Percentiles rank a stretch among this genome's conserved stretches.
phyloP scores from a whole-genome alignment of 92 coral and sea anemone species.

The Palythoa grandis region DNA sequence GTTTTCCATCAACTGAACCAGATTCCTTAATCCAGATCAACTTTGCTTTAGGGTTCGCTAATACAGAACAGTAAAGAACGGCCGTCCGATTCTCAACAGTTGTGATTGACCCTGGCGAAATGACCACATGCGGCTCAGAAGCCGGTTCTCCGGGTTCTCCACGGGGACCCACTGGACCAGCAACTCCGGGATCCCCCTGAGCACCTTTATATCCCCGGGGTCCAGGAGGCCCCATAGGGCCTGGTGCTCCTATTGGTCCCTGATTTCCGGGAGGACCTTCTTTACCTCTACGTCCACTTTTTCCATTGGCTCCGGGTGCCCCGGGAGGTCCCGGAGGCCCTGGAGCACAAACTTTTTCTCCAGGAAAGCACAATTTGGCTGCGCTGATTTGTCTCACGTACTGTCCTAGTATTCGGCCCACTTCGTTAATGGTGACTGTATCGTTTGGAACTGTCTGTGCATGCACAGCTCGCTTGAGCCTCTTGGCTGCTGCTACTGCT shows the following conservation, averaged over 20 bases:
- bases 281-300: neutral
- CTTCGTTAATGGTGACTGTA: neutral
- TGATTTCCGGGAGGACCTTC: neutral
- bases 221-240: neutral
- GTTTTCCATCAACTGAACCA: neutral
- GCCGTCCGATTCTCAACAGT: neutral
- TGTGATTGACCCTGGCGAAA: neutral
- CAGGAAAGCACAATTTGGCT: neutral
- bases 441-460: neutral
- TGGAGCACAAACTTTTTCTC: neutral
- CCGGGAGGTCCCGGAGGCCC: constrained; percentile 5
- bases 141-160: neutral
- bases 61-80: neutral
- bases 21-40: neutral
- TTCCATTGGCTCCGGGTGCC: neutral
- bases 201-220: neutral
- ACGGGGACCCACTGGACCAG: neutral
- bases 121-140: neutral
- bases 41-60: neutral
- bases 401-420: constrained; percentile 1
- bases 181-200: neutral
- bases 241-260: neutral
- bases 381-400: neutral
- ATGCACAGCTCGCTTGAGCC: neutral
- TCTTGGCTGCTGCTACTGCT: neutral